A percentile compares a stretch with the other conserved stretches of the same genome.
These are phyloP conservation scores for Philaenus spumarius DNA, from an alignment of 1,140 invertebrate genomes.

Conservation along the genomic window DNA sequence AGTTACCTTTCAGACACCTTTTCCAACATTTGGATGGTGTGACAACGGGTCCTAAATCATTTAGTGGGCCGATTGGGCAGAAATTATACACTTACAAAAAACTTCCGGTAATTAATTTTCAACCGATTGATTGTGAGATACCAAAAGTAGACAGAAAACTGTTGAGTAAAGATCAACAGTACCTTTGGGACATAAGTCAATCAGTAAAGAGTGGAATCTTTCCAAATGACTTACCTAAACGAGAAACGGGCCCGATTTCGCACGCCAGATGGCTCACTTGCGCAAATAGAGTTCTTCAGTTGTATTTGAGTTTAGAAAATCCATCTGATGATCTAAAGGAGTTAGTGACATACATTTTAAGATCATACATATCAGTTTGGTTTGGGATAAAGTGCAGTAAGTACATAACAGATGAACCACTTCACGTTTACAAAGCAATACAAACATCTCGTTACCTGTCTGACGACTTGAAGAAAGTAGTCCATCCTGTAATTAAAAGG, in stretches of 20 bases:
- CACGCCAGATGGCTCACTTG: too few relatives aligned
- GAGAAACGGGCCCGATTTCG: too few relatives aligned
- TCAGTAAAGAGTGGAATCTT: constrained; percentile 29
- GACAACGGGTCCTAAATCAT: constrained; percentile 28
- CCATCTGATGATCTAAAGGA: constrained; percentile 22
- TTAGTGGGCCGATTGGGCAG: constrained; percentile 29
- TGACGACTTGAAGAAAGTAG: too few relatives aligned
- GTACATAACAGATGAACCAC: constrained; percentile 29
- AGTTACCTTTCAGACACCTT: constrained; percentile 30
- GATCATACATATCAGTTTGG: constrained; percentile 36
- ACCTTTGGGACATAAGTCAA: too few relatives aligned
- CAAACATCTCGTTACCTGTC: too few relatives aligned
- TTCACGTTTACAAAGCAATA: too few relatives aligned
- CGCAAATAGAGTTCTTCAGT: constrained; percentile 30
- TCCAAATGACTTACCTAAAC: constrained; percentile 27
- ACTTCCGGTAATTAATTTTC: constrained; percentile 21
- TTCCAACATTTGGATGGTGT: constrained; percentile 31
- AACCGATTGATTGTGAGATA: constrained; percentile 20
- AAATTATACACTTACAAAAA: constrained; percentile 26
- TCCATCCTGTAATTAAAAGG: too few relatives aligned
- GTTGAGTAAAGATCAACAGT: too few relatives aligned
- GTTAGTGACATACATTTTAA: too few relatives aligned
- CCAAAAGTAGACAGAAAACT: constrained; percentile 24
- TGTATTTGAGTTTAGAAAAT: constrained; percentile 30
- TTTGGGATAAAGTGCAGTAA: too few relatives aligned